Conservation (phyloP, 2,113 vertebrate species). For the Rostratula benghalensis region DNA sequence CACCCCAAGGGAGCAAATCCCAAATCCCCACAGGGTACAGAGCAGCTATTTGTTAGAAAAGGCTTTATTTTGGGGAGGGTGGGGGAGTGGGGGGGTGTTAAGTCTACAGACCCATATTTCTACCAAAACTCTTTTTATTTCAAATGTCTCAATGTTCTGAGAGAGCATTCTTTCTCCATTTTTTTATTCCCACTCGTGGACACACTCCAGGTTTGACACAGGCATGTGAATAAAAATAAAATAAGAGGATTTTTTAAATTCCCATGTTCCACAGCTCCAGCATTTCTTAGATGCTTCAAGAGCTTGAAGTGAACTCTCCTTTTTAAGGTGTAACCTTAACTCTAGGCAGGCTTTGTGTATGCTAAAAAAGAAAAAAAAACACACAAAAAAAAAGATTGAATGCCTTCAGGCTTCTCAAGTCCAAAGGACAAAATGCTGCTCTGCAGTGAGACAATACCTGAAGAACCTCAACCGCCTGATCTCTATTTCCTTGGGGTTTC, state of each 20-base stretch:
- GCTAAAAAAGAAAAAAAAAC: background rate
- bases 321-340: background rate
- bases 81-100: too few species aligned
- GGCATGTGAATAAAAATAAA: background rate
- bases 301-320: background rate
- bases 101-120: background rate
- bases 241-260: background rate
- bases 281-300: background rate
- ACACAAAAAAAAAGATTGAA: background rate
- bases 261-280: background rate
- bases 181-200: background rate
- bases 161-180: background rate
- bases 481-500: background rate
- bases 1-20: background rate
- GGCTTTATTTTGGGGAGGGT: background rate
- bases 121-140: background rate
- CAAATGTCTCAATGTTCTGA: background rate
- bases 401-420: background rate
- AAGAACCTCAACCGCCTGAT: background rate
- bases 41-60: background rate
- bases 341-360: background rate
- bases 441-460: background rate
- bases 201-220: rapidly evolving
- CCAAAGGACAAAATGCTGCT: background rate
- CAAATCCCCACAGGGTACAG: rapidly evolving